These are phyloP conservation scores for Corythornis cristatus DNA, from an alignment of 2,113 vertebrate genomes.

Conservation along the genomic window DNA sequence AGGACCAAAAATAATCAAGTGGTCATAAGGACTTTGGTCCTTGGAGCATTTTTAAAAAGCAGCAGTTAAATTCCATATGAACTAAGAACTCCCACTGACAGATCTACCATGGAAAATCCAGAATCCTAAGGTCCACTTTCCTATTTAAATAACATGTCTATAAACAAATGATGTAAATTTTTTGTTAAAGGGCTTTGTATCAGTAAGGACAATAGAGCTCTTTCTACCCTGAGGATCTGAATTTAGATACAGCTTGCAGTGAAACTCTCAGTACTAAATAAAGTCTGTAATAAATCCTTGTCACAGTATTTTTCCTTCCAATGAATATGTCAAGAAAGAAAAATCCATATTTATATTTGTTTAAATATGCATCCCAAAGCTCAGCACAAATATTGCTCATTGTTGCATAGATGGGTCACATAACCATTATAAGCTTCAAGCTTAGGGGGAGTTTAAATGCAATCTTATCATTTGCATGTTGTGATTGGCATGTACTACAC, in stretches of 20 bases:
- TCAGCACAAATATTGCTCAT: not conserved
- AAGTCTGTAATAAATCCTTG: not conserved
- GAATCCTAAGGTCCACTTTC: not conserved
- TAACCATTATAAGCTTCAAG: fast-evolving
- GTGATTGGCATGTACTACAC: not conserved
- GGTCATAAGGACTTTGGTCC: not conserved
- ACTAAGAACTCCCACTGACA: not conserved
- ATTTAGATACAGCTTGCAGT: not conserved
- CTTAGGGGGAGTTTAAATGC: not conserved
- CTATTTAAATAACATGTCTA: not conserved
- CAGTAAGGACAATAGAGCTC: not conserved
- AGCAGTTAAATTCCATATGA: not conserved
- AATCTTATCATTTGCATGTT: not conserved
- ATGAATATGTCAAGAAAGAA: not conserved
- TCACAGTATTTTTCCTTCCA: not conserved
- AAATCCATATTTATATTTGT: not conserved
- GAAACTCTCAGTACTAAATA: not conserved
- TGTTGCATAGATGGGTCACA: not conserved
- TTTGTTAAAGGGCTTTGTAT: not conserved
- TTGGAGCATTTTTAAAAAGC: not conserved
- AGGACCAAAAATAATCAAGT: not conserved
- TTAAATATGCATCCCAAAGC: not conserved
- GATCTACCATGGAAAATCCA: not conserved
- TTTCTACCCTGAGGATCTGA: not conserved
- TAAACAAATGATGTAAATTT: not conserved